These are phyloP conservation scores for Pseudomyrmex sp. DNA, from an alignment of 1,140 invertebrate genomes.

Conservation along the genomic window DNA sequence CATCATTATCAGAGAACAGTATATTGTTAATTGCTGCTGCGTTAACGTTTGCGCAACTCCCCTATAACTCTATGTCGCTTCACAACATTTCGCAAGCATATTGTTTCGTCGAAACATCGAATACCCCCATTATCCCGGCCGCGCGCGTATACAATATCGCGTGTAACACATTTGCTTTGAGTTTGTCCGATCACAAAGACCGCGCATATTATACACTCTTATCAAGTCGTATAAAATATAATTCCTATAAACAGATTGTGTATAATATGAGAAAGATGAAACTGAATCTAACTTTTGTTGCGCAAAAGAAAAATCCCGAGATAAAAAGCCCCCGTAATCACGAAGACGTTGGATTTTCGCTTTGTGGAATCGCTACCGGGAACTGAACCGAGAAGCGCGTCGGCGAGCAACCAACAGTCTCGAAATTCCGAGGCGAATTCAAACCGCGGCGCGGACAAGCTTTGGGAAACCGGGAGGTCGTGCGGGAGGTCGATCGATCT, in stretches of 20 bases:
- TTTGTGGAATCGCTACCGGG: slow-evolving; percentile 11
- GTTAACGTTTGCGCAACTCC: background rate
- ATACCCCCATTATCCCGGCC: slow-evolving; percentile 14
- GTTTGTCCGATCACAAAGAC: background rate
- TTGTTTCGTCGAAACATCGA: slow-evolving; percentile 10
- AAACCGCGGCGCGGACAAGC: slow-evolving; percentile 25
- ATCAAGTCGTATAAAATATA: too few relatives aligned
- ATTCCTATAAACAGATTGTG: too few relatives aligned
- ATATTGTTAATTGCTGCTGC: background rate
- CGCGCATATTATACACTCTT: background rate
- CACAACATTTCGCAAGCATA: background rate
- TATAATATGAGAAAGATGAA: too few relatives aligned
- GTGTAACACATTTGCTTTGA: background rate
- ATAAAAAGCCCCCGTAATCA: too few relatives aligned
- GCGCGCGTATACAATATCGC: background rate
- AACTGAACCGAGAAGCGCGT: background rate
- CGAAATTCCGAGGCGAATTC: slow-evolving; percentile 33
- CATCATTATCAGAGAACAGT: background rate
- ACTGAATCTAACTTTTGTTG: background rate
- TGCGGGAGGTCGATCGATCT: slow-evolving; percentile 25
- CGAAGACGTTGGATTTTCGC: background rate
- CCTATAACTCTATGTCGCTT: background rate
- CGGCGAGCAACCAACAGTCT: slow-evolving; percentile 2
- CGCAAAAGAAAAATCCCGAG: background rate
- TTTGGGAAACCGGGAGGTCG: slow-evolving; percentile 22